Evolutionary conservation across 2,888 invertebrate genomes (phyloP).

Genomic region (Thymelicus sylvestris): DNA sequence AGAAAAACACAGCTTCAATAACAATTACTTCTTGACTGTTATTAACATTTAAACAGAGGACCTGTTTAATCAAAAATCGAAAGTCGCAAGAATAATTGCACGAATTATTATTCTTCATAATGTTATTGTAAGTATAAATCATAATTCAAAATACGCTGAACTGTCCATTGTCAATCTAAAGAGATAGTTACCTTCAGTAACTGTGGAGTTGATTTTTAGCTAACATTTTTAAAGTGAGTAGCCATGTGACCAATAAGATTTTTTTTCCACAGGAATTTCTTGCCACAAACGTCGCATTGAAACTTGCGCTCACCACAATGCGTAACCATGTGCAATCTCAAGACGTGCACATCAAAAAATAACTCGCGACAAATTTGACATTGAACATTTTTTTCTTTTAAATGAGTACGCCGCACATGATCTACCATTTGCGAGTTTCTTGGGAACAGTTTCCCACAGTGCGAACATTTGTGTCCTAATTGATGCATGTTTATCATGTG

Average conservation of each 20-base stretch:
- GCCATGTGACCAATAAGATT: constrained; percentile 80
- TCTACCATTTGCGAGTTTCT: constrained; percentile 55
- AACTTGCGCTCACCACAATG: constrained; percentile 75
- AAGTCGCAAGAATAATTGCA: too few relatives aligned
- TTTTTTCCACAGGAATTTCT: constrained; percentile 81
- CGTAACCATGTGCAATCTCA: constrained; percentile 68
- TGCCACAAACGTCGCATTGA: constrained; percentile 81
- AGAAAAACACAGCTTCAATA: neutral
- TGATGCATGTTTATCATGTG: constrained; percentile 54
- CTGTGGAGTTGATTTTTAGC: neutral
- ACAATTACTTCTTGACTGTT: too few relatives aligned
- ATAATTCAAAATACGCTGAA: too few relatives aligned
- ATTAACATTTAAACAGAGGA: too few relatives aligned
- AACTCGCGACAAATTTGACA: constrained; percentile 58
- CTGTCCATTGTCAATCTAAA: neutral
- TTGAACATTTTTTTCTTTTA: constrained; percentile 58
- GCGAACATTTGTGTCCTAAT: constrained; percentile 52
- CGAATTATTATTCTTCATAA: too few relatives aligned
- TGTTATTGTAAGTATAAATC: too few relatives aligned
- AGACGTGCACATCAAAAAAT: constrained; percentile 56
- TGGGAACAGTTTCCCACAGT: constrained; percentile 58
- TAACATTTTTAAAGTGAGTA: constrained; percentile 37
- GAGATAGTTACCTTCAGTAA: neutral
- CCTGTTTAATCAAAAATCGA: too few relatives aligned
- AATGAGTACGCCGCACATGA: constrained; percentile 57